Evolutionary conservation across 2,888 invertebrate genomes (phyloP).

Genomic region (Sinopyrophorus schimmeli): DNA sequence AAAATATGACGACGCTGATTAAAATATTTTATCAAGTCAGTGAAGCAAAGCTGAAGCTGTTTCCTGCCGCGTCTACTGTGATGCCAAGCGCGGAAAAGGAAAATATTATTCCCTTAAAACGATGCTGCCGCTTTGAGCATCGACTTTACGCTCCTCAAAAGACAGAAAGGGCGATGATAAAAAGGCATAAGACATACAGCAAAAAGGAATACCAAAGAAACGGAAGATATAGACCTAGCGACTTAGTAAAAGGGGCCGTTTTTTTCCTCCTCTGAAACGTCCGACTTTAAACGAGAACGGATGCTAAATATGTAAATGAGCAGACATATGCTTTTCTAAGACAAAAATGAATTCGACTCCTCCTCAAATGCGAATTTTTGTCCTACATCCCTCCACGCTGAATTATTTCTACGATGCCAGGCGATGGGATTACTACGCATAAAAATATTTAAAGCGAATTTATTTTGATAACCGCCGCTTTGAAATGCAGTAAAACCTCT

Average conservation of each 20-base stretch:
- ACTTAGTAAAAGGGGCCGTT: conserved; percentile 25
- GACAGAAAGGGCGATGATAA: conserved; percentile 38
- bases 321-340: conserved; percentile 12
- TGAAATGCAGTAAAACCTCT: too few relatives aligned
- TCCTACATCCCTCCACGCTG: too few relatives aligned
- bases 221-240: conserved; percentile 23
- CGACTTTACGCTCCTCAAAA: conserved; percentile 41
- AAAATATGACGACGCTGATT: conserved; percentile 49
- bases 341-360: conserved; percentile 8
- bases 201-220: conserved; percentile 33
- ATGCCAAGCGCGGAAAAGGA: conserved; percentile 41
- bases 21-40: conserved; percentile 50
- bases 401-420: too few relatives aligned
- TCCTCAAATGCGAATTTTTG: too few relatives aligned
- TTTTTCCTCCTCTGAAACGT: conserved; percentile 18
- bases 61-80: conserved; percentile 38
- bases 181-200: conserved; percentile 39
- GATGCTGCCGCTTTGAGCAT: conserved; percentile 47
- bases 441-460: too few relatives aligned
- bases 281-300: conserved; percentile 17
- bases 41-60: conserved; percentile 43
- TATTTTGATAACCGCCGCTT: too few relatives aligned
- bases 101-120: conserved; percentile 49
- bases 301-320: conserved; percentile 30
- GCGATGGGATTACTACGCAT: too few relatives aligned